Percentiles rank a stretch among this genome's conserved stretches.
These are phyloP conservation scores for Passer montanus DNA, from an alignment of 2,113 vertebrate species.

Conservation along the genomic window DNA sequence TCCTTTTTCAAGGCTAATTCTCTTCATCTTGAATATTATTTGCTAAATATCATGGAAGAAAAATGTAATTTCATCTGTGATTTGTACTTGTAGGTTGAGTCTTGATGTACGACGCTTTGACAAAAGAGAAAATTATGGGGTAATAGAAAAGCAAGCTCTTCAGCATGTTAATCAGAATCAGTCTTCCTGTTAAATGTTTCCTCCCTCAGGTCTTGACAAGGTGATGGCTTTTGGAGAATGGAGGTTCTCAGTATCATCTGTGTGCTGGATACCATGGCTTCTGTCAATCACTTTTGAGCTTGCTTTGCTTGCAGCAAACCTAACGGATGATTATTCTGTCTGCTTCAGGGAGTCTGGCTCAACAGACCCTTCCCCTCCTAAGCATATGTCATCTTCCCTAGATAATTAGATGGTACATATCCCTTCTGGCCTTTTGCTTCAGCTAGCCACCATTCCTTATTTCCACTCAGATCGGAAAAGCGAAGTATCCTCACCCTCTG, in stretches of 20 bases:
- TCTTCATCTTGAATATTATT: constrained; percentile 7
- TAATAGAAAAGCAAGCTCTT: background rate
- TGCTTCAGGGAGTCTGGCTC: background rate
- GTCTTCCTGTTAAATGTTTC: constrained; percentile 2
- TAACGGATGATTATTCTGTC: constrained; percentile 16
- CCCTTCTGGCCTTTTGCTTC: constrained; percentile 91
- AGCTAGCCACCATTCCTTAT: constrained; percentile 96
- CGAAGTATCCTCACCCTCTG: constrained; percentile 88
- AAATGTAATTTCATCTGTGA: background rate
- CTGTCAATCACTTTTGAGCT: constrained; percentile 28
- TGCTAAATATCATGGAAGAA: constrained; percentile 11
- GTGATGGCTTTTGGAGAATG: background rate
- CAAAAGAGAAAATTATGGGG: constrained; percentile 24
- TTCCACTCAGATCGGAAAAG: constrained; percentile 91
- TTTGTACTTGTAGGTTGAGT: constrained; percentile 17
- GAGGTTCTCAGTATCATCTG: constrained; percentile 13
- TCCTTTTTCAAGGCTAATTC: constrained; percentile 25
- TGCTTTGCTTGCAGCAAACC: constrained; percentile 12
- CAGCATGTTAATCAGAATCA: background rate
- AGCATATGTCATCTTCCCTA: constrained; percentile 96
- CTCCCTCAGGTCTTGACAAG: constrained; percentile 13
- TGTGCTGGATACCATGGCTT: background rate
- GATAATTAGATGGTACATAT: constrained; percentile 95
- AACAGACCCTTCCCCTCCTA: constrained; percentile 48
- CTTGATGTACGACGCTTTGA: background rate